These are phyloP conservation scores for Falcaria lacertinaria DNA, from an alignment of 2,888 invertebrate species.

Conservation along the genomic window DNA sequence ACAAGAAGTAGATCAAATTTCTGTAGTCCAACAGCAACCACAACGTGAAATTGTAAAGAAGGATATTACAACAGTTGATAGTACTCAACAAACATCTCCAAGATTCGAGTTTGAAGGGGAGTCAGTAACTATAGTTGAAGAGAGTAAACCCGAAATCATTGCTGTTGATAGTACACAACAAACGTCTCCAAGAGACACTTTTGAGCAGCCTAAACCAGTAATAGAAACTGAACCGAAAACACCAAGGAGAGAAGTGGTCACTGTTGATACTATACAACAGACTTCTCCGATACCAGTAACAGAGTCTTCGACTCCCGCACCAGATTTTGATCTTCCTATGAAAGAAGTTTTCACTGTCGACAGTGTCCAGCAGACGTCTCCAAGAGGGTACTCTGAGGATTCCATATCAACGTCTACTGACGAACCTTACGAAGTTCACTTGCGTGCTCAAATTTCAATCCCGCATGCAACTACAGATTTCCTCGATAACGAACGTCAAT, in stretches of 20 bases:
- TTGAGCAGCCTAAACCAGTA: constrained; percentile 8
- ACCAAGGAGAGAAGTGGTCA: constrained; percentile 8
- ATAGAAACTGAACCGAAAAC: neutral
- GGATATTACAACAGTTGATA: constrained; percentile 33
- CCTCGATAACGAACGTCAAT: constrained; percentile 57
- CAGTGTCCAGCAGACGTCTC: constrained; percentile 64
- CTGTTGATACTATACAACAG: constrained; percentile 19
- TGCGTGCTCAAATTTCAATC: constrained; percentile 79
- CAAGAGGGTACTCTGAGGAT: constrained; percentile 76
- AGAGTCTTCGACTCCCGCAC: constrained; percentile 14
- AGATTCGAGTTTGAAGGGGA: constrained; percentile 26
- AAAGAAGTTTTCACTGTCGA: constrained; percentile 40
- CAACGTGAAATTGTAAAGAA: constrained; percentile 17
- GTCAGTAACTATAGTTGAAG: constrained; percentile 17
- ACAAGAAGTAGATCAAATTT: constrained; percentile 7
- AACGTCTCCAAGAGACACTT: constrained; percentile 40
- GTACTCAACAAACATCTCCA: constrained; percentile 45
- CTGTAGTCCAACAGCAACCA: constrained; percentile 20
- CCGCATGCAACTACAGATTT: constrained; percentile 64
- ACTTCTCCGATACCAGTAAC: constrained; percentile 10
- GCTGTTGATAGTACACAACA: constrained; percentile 39
- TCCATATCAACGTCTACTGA: constrained; percentile 74
- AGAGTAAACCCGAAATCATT: constrained; percentile 23
- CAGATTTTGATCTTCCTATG: constrained; percentile 29
- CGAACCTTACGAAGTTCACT: constrained; percentile 81